Conservation (phyloP, 1,140 invertebrate species). For the Caerostris darwini region DNA sequence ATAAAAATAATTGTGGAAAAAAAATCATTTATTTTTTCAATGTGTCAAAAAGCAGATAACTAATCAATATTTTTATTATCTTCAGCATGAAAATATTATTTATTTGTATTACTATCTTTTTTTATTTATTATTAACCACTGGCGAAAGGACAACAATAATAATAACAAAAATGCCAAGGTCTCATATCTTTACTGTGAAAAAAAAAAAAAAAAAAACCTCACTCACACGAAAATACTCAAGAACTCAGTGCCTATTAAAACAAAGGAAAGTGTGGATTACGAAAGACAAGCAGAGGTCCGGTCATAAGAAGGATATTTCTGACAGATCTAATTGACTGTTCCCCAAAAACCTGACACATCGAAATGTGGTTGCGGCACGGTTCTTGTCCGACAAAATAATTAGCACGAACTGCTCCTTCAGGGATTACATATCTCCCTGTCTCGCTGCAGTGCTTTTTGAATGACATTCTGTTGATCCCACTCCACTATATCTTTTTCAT, state of each 20-base stretch:
- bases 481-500: not conserved
- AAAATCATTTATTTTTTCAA: no score
- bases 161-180: not conserved
- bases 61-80: no score
- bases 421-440: conserved; percentile 49
- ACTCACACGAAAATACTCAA: not conserved
- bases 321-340: conserved; percentile 60
- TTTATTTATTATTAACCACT: no score
- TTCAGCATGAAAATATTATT: no score
- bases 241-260: not conserved
- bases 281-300: conserved; percentile 21
- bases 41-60: no score
- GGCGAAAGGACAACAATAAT: not conserved
- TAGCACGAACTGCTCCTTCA: not conserved
- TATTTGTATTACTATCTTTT: no score
- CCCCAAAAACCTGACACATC: conserved; percentile 26
- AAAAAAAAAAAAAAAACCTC: not conserved
- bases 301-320: conserved; percentile 40
- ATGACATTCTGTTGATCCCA: not conserved
- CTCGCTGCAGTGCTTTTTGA: conserved; percentile 11
- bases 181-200: not conserved
- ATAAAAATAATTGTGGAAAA: no score
- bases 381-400: conserved; percentile 19
- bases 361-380: not conserved
- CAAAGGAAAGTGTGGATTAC: conserved; percentile 6